Evolutionary conservation across 2,797 vertebrate species (phyloP).

Genomic region (Ctenopoma multispine): DNA sequence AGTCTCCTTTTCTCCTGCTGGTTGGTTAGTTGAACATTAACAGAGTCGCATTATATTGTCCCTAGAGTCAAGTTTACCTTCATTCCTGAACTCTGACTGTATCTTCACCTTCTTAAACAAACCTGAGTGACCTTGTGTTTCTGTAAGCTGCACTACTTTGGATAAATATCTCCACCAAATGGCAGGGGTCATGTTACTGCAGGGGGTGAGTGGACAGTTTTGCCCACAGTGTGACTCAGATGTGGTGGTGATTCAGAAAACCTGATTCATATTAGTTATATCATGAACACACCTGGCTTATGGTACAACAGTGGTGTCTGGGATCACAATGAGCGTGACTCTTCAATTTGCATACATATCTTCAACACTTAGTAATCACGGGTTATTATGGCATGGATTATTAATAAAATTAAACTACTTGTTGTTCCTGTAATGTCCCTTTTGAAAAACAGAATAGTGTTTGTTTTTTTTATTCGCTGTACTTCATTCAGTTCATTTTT

Average conservation of each 20-base stretch:
- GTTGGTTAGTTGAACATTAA: constrained; percentile 79
- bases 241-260: not conserved
- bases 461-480: too few relatives aligned
- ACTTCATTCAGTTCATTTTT: too few relatives aligned
- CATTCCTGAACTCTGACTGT: constrained; percentile 53
- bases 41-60: constrained; percentile 42
- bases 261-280: not conserved
- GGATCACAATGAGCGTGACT: too few relatives aligned
- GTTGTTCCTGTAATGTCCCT: too few relatives aligned
- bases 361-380: too few relatives aligned
- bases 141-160: not conserved
- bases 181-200: not conserved
- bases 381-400: too few relatives aligned
- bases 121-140: constrained; percentile 19
- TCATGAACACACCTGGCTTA: not conserved
- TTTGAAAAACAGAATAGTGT: too few relatives aligned
- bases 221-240: not conserved
- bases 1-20: not conserved
- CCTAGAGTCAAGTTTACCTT: constrained; percentile 54
- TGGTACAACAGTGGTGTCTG: too few relatives aligned
- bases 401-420: too few relatives aligned
- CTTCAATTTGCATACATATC: too few relatives aligned
- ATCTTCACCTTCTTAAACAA: constrained; percentile 26
- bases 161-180: not conserved
- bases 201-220: not conserved